Percentiles rank a stretch among this genome's conserved stretches.
phyloP scores from a whole-genome alignment of 1,140 invertebrate genomes.

The Drosophila kepulauana region DNA sequence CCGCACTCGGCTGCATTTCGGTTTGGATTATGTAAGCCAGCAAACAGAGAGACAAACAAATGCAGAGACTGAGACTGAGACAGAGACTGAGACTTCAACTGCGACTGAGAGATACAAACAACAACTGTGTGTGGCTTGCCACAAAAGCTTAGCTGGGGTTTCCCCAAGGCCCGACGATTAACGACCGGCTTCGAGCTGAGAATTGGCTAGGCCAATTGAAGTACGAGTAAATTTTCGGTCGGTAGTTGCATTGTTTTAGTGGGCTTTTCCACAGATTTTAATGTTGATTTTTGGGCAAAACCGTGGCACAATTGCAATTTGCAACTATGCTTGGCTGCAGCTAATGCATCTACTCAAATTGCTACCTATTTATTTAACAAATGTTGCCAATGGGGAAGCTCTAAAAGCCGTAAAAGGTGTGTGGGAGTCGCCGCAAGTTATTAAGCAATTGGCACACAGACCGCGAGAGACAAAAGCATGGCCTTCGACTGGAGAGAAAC shows the following conservation, averaged over 20 bases:
- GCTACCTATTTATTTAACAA: background rate
- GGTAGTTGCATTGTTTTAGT: slow-evolving; percentile 33
- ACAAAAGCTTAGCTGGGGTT: slow-evolving; percentile 62
- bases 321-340: background rate
- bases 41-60: slow-evolving; percentile 24
- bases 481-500: slow-evolving; percentile 50
- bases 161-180: slow-evolving; percentile 70
- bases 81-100: slow-evolving; percentile 4
- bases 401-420: background rate
- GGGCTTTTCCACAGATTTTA: slow-evolving; percentile 52
- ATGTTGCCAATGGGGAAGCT: slow-evolving; percentile 5
- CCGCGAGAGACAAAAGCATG: slow-evolving; percentile 36
- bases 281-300: slow-evolving; percentile 55
- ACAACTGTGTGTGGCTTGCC: slow-evolving; percentile 21
- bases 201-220: slow-evolving; percentile 58
- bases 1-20: slow-evolving; percentile 55
- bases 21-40: slow-evolving; percentile 64
- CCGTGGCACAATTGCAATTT: slow-evolving; percentile 57
- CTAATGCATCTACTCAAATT: slow-evolving; percentile 6
- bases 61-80: slow-evolving; percentile 17
- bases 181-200: slow-evolving; percentile 49
- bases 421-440: slow-evolving; percentile 45
- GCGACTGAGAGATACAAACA: slow-evolving; percentile 10
- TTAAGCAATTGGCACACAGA: slow-evolving; percentile 70
- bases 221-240: slow-evolving; percentile 22